Evolutionary conservation across 2,888 invertebrate species (phyloP).

Genomic region (Lepetodrilus schrolli): DNA sequence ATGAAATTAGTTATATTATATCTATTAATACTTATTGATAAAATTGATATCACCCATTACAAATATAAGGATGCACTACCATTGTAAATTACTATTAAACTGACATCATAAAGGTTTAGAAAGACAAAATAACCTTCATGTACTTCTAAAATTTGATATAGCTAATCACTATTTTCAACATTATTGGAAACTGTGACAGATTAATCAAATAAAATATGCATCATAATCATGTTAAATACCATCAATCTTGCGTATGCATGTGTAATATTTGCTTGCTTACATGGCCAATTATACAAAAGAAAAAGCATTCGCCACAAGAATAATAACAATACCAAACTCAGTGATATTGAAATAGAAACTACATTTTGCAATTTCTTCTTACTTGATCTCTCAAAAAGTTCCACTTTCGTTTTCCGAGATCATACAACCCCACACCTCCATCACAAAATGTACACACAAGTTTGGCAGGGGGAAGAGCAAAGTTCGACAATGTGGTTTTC

Average conservation of each 20-base stretch:
- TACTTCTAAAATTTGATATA: too few species aligned
- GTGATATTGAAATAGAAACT: background rate
- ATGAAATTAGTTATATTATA: too few species aligned
- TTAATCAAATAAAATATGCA: too few species aligned
- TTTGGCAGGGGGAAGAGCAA: conserved; percentile 68
- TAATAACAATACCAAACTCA: background rate
- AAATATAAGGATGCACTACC: too few species aligned
- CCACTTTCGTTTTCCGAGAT: conserved; percentile 74
- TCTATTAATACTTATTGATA: too few species aligned
- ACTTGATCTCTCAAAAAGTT: conserved; percentile 75
- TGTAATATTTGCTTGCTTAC: background rate
- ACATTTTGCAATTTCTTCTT: background rate
- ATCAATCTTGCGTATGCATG: background rate
- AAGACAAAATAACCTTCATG: too few species aligned
- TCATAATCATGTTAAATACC: too few species aligned
- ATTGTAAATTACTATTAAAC: too few species aligned
- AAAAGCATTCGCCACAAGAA: background rate
- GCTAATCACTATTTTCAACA: too few species aligned
- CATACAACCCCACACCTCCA: conserved; percentile 76
- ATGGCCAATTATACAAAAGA: background rate
- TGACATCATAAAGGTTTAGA: too few species aligned
- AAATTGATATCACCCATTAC: too few species aligned
- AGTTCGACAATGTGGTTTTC: conserved; percentile 47
- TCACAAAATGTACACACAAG: conserved; percentile 75
- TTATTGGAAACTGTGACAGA: too few species aligned